These are phyloP conservation scores for Halictus ligatus DNA, from an alignment of 2,888 invertebrate species.

Conservation along the genomic window DNA sequence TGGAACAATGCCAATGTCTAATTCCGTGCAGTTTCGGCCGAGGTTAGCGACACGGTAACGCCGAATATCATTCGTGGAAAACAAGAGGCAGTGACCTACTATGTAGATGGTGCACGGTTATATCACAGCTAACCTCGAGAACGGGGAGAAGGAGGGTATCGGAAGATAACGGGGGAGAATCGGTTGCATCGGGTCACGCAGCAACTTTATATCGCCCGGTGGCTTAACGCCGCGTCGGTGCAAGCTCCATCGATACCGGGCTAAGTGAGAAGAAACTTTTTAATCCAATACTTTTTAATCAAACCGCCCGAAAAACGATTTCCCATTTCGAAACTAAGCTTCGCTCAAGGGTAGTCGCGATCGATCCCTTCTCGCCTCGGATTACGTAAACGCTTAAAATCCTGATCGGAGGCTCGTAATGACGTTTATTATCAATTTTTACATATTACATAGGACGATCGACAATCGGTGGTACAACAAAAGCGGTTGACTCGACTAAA, in stretches of 20 bases:
- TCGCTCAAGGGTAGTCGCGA: background rate
- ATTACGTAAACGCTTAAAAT: slow-evolving; percentile 37
- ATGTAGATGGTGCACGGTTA: slow-evolving; percentile 10
- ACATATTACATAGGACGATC: background rate
- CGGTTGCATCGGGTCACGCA: slow-evolving; percentile 55
- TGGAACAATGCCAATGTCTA: slow-evolving; percentile 70
- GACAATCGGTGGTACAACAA: background rate
- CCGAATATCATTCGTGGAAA: slow-evolving; percentile 53
- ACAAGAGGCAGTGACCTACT: slow-evolving; percentile 57
- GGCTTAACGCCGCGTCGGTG: slow-evolving; percentile 52
- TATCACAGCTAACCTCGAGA: slow-evolving; percentile 5
- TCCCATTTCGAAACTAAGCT: slow-evolving; percentile 4
- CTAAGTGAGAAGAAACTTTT: slow-evolving; percentile 30
- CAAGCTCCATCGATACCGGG: slow-evolving; percentile 15
- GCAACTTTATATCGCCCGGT: slow-evolving; percentile 54
- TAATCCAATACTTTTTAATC: slow-evolving; percentile 39
- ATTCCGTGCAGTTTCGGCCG: slow-evolving; percentile 65
- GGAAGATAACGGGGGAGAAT: slow-evolving; percentile 38
- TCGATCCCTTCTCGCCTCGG: background rate
- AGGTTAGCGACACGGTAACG: slow-evolving; percentile 53
- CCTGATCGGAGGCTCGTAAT: background rate
- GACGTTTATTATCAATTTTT: background rate
- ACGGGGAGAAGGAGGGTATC: slow-evolving; percentile 7
- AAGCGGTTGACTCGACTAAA: too few species aligned
- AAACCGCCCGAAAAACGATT: slow-evolving; percentile 28